Percentiles rank a stretch among this genome's conserved stretches.
Evolutionary conservation across 2,888 invertebrate species (phyloP).

Genomic region (Agrotis clavis): DNA sequence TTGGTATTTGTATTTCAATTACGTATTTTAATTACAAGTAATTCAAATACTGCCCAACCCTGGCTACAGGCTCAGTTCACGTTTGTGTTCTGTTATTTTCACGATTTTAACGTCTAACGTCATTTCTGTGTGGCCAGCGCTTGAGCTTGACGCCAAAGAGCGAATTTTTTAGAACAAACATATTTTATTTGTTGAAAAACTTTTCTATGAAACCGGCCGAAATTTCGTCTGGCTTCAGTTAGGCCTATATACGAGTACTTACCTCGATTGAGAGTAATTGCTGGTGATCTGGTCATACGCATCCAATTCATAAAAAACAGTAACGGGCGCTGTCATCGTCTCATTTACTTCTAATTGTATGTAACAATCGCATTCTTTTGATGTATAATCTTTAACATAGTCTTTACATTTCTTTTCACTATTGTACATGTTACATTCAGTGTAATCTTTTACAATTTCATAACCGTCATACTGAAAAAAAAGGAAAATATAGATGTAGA

Average conservation of each 20-base stretch:
- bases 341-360: not conserved
- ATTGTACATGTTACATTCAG: slow-evolving; percentile 8
- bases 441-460: slow-evolving; percentile 40
- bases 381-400: not conserved
- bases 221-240: too few relatives aligned
- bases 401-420: slow-evolving; percentile 30
- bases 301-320: slow-evolving; percentile 44
- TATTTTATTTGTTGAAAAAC: too few relatives aligned
- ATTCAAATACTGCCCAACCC: slow-evolving; percentile 60
- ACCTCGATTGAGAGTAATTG: slow-evolving; percentile 42
- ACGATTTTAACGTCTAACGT: too few relatives aligned
- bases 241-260: not conserved
- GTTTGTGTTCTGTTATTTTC: too few relatives aligned
- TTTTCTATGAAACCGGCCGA: too few relatives aligned
- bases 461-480: slow-evolving; percentile 24
- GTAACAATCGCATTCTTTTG: slow-evolving; percentile 18
- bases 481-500: not conserved
- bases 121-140: too few relatives aligned
- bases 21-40: slow-evolving; percentile 70
- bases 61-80: too few relatives aligned
- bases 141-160: too few relatives aligned
- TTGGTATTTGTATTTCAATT: slow-evolving; percentile 71
- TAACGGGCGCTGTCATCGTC: slow-evolving; percentile 33
- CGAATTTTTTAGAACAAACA: too few relatives aligned
- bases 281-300: slow-evolving; percentile 18